Base-by-base conservation (phyloP, 2,888 invertebrate genomes). In the Lasioglossum figueresi region DNA sequence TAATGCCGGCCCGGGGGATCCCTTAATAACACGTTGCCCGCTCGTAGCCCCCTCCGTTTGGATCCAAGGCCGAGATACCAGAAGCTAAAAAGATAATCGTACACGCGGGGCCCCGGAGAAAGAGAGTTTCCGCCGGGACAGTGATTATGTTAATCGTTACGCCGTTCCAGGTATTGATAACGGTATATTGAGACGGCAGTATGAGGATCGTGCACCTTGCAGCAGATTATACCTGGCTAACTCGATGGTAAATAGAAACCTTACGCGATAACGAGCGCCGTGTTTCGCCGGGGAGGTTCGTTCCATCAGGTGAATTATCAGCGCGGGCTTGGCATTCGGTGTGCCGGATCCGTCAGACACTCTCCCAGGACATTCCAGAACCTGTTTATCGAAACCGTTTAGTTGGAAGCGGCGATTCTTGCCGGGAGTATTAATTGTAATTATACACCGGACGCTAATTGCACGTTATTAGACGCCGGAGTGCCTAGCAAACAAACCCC, bases 381-480 rank as follows among this genome's bases (percentile, higher is more conserved):
- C 87, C 83, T 90, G 90, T 90, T 90, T 90, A 90, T 90, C 91
- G 86, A 86, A 48, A 84, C 82, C 85, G 86, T 90, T 92, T 92
- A 92, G 88, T 88, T 85, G 82, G 88, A 90, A 88, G 79, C 87
- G 88, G 88, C 90, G 89, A 92, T 93, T 89, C 89, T 84, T 89
- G 84, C 83, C 85, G 76, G 52, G 23, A 80, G 90, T 87, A 93
- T 91, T 91, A 91, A 93, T 93, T 90, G 92, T 90, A 91, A 93
- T 93, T 93, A 94, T 93, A 91, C 75, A 88, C 87, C 77, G 45
- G 80, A 81, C 86, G 91, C 89, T 94, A 93, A 94, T 93, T 92
- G 90, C 88, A 81, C 88, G 90, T 94, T 89, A 92, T 93, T 92
- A 91, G 91, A 91, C 80, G 79, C 90, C 87, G 72, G 88, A 90